Evolutionary conservation across 2,797 vertebrate species (phyloP).

Genomic region (Semaprochilodus insignis): DNA sequence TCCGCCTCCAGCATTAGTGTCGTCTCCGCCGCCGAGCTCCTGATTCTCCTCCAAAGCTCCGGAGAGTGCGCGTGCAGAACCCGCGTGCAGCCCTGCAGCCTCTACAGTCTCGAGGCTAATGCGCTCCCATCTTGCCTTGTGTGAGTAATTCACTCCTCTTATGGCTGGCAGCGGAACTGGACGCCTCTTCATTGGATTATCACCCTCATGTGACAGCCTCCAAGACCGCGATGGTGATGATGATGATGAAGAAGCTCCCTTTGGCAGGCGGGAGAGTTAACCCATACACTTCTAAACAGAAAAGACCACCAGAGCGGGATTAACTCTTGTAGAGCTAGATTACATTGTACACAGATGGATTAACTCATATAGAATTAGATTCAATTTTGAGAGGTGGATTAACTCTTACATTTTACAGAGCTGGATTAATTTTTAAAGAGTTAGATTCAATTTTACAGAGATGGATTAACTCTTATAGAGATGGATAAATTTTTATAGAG

Average conservation of each 20-base stretch:
- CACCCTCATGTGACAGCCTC: constrained; percentile 69
- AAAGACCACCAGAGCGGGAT: background rate
- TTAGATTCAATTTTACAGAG: background rate
- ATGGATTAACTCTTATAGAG: background rate
- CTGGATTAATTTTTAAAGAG: background rate
- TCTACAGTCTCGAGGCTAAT: background rate
- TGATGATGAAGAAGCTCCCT: constrained; percentile 46
- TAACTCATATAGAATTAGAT: too few species aligned
- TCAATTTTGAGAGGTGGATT: background rate
- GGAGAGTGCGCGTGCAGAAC: background rate
- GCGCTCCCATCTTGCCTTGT: background rate
- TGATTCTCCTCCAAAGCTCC: background rate
- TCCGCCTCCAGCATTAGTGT: constrained; percentile 46
- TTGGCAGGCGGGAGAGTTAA: background rate
- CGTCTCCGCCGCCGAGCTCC: background rate
- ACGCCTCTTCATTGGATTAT: constrained; percentile 69
- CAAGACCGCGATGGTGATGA: constrained; percentile 4
- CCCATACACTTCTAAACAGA: background rate
- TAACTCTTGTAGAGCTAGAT: background rate
- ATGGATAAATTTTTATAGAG: too few species aligned
- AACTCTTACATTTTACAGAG: background rate
- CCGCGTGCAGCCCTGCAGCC: background rate
- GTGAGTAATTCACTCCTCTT: constrained; percentile 9
- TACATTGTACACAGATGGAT: too few species aligned
- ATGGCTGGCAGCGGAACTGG: background rate